phyloP scores from a whole-genome alignment of 2,888 invertebrate species.

The Drosophila fungiperda region DNA sequence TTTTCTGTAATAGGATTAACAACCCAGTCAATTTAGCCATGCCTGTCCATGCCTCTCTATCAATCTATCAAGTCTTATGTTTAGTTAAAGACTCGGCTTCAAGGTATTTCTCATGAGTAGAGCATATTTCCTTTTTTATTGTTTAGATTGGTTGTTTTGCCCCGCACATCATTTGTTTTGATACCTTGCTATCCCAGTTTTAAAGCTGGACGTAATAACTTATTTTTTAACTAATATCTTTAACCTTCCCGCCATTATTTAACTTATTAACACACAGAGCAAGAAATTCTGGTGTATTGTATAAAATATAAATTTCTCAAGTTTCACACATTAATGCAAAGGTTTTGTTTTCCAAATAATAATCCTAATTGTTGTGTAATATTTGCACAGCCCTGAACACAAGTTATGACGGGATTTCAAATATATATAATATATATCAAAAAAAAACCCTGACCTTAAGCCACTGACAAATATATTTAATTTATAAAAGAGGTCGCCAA shows the following conservation, averaged over 20 bases:
- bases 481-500: neutral
- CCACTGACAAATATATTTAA: neutral
- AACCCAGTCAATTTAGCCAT: neutral
- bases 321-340: neutral
- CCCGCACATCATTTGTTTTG: slow-evolving; percentile 27
- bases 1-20: neutral
- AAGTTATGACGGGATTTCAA: neutral
- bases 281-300: neutral
- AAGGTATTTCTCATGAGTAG: neutral
- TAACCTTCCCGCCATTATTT: neutral
- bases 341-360: neutral
- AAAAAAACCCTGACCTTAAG: neutral
- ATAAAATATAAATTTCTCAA: neutral
- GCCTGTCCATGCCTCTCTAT: neutral
- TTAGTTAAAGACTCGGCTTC: neutral
- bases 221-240: neutral
- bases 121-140: neutral
- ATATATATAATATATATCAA: neutral
- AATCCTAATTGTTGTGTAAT: neutral
- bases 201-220: slow-evolving; percentile 5
- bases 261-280: neutral
- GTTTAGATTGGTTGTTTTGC: neutral
- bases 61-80: neutral
- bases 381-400: neutral
- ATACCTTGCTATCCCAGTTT: neutral